Evolutionary conservation across 2,797 vertebrate genomes (phyloP), one percentile per base, ranked within the genome.

Genomic region (Cryptoprocta ferox): DNA sequence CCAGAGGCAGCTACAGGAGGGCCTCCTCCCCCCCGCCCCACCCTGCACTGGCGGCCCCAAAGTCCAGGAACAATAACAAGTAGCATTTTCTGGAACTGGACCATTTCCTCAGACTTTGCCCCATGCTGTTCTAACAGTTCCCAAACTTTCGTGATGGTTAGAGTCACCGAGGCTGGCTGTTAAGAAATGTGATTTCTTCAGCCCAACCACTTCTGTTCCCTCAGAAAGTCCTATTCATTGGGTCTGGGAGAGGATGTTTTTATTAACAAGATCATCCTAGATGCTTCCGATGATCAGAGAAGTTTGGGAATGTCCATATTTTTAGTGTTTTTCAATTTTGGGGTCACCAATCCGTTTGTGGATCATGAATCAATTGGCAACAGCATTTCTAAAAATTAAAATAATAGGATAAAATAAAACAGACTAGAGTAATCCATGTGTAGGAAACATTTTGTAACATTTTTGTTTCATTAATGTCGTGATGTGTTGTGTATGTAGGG

Each of bases 391-490:
- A 16, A 42, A 63, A 50, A 81, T 83, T 84, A 59, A 93, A 81
- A 76, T 19, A 76, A 35, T 73, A 83, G 30, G 37, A 82, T 83
- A 63, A 83, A 87, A 80, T 80, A 81, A 83, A 96, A 80, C 26
- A 32, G 18, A 63, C 53, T 24, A 56, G 32, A 95, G 21, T 87
- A 39, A 81, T 88, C n/a, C 8, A 39, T 89, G 45, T 1, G 1
- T 9, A 50, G 12, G 45, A 12, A 32, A 85, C 66, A 93, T n/a
- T 84, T 71, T 76, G 70, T 73, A 5, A 94, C 86, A 78, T 66
- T 86, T 86, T 90, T 82, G 18, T 86, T 93, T 45, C 32, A 73
- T 73, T 78, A 59, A 14, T 79, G 39, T 48, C 80, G 16, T 2
- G 5, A 24, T 15, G 26, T 39, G n/a, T 59, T 3, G 45, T 66